These are phyloP conservation scores for Megaceryle torquata DNA, from an alignment of 2,113 vertebrate genomes.

Conservation along the genomic window DNA sequence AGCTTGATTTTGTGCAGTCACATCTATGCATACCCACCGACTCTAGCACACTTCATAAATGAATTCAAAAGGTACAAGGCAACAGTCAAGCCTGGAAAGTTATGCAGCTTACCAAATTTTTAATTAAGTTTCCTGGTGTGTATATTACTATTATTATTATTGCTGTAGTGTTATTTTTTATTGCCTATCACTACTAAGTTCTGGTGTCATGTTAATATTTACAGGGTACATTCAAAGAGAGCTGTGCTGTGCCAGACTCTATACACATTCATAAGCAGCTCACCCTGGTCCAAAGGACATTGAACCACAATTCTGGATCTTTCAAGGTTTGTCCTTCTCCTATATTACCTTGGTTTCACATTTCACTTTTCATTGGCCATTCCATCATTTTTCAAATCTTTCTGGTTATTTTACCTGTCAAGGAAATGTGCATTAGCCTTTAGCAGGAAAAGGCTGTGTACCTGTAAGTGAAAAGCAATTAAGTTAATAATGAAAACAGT, in stretches of 20 bases:
- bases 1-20: not conserved
- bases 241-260: not conserved
- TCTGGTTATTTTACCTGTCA: not conserved
- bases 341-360: not conserved
- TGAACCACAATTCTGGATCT: not conserved
- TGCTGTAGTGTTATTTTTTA: not conserved
- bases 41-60: not conserved
- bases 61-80: not conserved
- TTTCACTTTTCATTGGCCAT: not conserved
- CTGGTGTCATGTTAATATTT: not conserved
- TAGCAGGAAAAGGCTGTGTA: not conserved
- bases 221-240: not conserved
- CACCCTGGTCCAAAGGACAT: not conserved
- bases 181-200: not conserved
- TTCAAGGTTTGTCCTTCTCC: not conserved
- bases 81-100: not conserved
- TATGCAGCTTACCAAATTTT: not conserved
- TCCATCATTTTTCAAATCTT: slow-evolving; percentile 25
- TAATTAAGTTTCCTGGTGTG: not conserved
- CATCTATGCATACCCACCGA: not conserved
- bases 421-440: slow-evolving; percentile 4
- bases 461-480: slow-evolving; percentile 40
- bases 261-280: not conserved
- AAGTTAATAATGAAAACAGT: slow-evolving; percentile 44
- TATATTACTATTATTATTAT: not conserved